These are phyloP conservation scores for Harpegnathos saltator DNA, from an alignment of 1,140 invertebrate genomes.

Conservation along the genomic window DNA sequence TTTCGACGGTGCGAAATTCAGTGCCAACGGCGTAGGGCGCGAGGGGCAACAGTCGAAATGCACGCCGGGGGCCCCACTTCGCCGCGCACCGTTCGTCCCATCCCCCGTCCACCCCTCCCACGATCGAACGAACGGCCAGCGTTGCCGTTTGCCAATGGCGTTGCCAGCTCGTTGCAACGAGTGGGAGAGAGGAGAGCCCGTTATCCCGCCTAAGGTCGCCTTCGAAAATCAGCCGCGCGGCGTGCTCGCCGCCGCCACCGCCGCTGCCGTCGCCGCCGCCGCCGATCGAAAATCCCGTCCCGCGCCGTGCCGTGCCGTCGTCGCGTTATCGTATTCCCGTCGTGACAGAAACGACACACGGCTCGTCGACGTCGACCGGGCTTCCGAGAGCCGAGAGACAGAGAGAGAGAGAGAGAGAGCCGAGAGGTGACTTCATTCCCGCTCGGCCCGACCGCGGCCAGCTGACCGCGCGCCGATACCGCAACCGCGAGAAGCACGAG, in stretches of 20 bases:
- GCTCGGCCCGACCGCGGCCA: too few species aligned
- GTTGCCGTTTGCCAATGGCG: constrained; percentile 73
- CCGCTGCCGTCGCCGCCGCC: too few species aligned
- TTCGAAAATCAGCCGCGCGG: constrained; percentile 67
- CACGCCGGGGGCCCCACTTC: constrained; percentile 45
- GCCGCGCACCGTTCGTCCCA: constrained; percentile 16
- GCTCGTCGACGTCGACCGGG: too few species aligned
- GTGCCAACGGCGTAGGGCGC: constrained; percentile 69
- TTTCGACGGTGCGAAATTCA: constrained; percentile 74
- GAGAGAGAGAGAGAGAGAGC: too few species aligned
- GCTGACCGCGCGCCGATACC: too few species aligned
- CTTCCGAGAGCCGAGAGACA: too few species aligned
- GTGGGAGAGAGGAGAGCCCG: constrained; percentile 62
- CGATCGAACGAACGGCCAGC: constrained; percentile 45
- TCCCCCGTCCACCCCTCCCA: constrained; percentile 59
- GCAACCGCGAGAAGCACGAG: too few species aligned
- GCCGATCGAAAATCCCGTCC: constrained; percentile 60
- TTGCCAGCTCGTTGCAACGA: constrained; percentile 69
- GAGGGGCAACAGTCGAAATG: constrained; percentile 51
- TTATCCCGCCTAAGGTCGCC: constrained; percentile 63
- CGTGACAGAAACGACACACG: too few species aligned
- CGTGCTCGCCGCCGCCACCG: too few species aligned
- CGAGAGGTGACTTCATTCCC: too few species aligned
- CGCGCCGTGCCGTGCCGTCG: constrained; percentile 3
- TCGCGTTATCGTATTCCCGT: constrained; percentile 12